Evolutionary conservation across 1,140 invertebrate species (phyloP), one percentile per base, ranked within the genome.

Genomic region (Vollenhovia emeryi): DNA sequence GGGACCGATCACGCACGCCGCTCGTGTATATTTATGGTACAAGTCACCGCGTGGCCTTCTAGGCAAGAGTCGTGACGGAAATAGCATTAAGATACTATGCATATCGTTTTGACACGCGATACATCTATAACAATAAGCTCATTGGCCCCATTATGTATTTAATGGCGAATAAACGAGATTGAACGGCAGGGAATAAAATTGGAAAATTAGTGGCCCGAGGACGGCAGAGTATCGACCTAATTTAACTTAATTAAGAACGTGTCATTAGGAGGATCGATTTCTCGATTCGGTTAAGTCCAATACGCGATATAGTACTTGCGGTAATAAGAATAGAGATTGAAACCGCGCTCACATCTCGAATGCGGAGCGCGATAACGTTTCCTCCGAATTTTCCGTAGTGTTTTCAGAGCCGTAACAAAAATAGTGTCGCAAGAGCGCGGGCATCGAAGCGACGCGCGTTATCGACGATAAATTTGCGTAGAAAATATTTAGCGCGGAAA

Each of bases 21-120:
- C 52, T 69, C 84, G 57, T 55, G 24, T 45, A 30, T 86, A 89
- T 86, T 88, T 86, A 85, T 89, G 76, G 64, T 36, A 45, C 18
- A 36, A 59, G 57, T 43, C 43, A 21, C 11, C 45, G n/a, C n/a
- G 55, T n/a, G 62, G 48, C 79, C 45, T 55, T 85, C 66, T 59
- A 57, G 48, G 30, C 74, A 45, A 40, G 48, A 48, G 21, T 50
- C 48, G 33, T 52, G 83, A 68, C 73, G 66, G 86, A 88, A 88
- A 88, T 88, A 87, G 73, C 69, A 59, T 59, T 69, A 73, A 33
- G 24, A 71, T 5, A 50, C 43, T 52, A 24, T 79, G 30, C 45
- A 50, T 68, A 27, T 15, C 24, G n/a, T 11, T 30, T 27, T 43
- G 68, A 59, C 66, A 82, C 11, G 78, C 78, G 36, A 82, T 69